These are phyloP conservation scores for Chondrosia reniformis DNA, from an alignment of 37 sponge, comb jelly and placozoan species.

Conservation along the genomic window DNA sequence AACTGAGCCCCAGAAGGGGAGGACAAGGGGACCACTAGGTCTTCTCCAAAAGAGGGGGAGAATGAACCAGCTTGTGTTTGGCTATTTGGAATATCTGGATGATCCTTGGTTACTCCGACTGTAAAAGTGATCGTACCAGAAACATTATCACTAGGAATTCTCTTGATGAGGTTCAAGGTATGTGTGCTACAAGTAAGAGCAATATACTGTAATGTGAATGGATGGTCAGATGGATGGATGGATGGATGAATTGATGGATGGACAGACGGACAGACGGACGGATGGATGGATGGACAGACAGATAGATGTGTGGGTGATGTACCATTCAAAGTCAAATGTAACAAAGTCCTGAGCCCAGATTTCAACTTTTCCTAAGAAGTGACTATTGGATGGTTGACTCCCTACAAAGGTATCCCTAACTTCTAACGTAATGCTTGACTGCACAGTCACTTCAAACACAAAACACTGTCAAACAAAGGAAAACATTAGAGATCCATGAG, in stretches of 20 bases:
- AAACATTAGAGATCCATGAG: neutral
- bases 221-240: neutral
- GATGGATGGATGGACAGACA: neutral
- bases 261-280: neutral
- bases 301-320: neutral
- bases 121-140: conserved; percentile 8
- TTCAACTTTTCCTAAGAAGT: conserved; percentile 7
- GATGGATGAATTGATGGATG: neutral
- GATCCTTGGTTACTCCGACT: neutral
- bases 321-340: conserved; percentile 10
- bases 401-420: conserved; percentile 8
- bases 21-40: neutral
- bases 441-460: neutral
- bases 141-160: conserved; percentile 6
- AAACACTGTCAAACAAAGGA: neutral
- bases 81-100: neutral
- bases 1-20: too few relatives aligned
- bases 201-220: neutral
- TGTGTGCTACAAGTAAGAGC: neutral
- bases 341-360: conserved; percentile 5
- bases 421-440: neutral
- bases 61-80: neutral
- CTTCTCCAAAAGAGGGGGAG: neutral
- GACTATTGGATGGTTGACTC: neutral
- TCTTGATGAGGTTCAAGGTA: conserved; percentile 5